Evolutionary conservation across 2,797 vertebrate species (phyloP), one percentile per base, ranked within the genome.

Genomic region (Crotalus adamanteus): DNA sequence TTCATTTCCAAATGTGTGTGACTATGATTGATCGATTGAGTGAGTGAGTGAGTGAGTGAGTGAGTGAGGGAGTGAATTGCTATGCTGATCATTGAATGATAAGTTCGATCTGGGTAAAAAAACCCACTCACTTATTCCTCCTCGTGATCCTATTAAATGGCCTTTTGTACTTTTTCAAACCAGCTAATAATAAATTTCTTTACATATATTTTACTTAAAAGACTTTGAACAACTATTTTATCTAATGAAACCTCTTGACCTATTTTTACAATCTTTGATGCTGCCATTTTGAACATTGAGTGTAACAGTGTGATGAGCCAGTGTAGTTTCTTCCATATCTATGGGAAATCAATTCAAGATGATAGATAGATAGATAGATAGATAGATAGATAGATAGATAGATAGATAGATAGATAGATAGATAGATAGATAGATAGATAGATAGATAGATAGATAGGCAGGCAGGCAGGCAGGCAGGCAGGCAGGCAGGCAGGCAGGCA

Each of bases 401-500:
- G 60, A 57, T 57, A 57, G 56, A 16, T 57, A 57, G 56, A 16
- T 14, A 57, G 56, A 16, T 14, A 59, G 57, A 22, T 2, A 59
- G 18, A 13, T 51, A 56, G 55, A 13, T 13, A 56, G 55, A 14
- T 14, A 56, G 55, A 18, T 16, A 16, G 56, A 18, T 16, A 3
- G 56, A 18, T 16, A 57, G 55, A 14, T 51, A 51, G 56, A 16
- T 16, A 57, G 18, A 2, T 2, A 20, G 57, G 20, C 1, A 59
- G 16, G 4, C 1, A 51, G 42, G 3, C 1, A 57, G 56, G 4
- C 0, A 57, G 57, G 6, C 1, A 20, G 57, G 6, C 1, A 59
- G 18, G 1, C 1, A 9, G 42, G 4, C 4, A 47, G 42, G 4
- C 42, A 47, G 51, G 5, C 8, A 51, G 51, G 5, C 8, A 51